Base-by-base conservation (phyloP, 2,113 vertebrate genomes). In the Corydoras sp. region DNA sequence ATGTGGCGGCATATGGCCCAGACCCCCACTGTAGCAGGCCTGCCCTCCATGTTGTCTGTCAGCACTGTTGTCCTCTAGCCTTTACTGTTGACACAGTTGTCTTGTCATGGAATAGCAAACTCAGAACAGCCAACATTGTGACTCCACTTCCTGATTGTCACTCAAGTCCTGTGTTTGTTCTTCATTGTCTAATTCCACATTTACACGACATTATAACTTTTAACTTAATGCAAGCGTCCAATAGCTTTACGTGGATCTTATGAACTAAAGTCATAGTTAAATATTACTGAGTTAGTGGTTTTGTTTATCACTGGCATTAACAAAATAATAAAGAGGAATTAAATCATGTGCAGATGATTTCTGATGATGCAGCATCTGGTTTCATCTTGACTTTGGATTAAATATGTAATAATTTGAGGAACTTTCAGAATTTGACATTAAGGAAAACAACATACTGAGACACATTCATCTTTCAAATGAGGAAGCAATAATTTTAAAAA, bases 1-100 rank as follows among this genome's bases (percentile, higher is more conserved):
- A 79, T 75, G 72, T 75, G 77, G 56, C 65, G 69, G 72, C 80
- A 79, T 76, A 81, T 77, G 77, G 77, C 69, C 69, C 70, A 76
- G 79, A 77, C 80, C 77, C 77, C 80, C 80, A 73, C 77, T 62
- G 72, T 69, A 77, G 80, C 43, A 31, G 62, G 58, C 62, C 76
- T 51, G 70, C 79, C 62, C 72, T 75, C 35, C 62, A 60, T 62
- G 80, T 18, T 70, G 71, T 53, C 74, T 79, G 72, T 71, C 65
- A 59, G 64, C 61, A 72, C 76, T 72, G 65, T 58, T 69, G 69
- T 75, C 65, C 64, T 60, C 62, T 62, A 55, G 65, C 73, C 69
- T 72, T 58, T 32, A 60, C 68, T 76, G 70, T 75, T 74, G 77
- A 79, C 74, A 67, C 72, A 76, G 66, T 76, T 79, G 77, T 78